Percentiles rank a stretch among this genome's conserved stretches.
These are phyloP conservation scores for Bombus impatiens DNA, from an alignment of 1,140 invertebrate genomes.

Conservation along the genomic window DNA sequence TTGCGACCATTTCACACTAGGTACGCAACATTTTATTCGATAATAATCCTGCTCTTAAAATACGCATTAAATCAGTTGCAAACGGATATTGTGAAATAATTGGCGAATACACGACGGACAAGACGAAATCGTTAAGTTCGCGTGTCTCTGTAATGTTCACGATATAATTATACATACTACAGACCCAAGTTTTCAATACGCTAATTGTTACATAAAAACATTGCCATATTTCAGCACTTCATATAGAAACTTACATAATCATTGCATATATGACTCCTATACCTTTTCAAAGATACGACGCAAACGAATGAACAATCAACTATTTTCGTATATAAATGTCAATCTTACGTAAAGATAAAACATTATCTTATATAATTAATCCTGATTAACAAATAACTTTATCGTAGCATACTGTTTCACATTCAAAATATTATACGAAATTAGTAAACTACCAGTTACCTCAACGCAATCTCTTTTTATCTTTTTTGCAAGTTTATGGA, in stretches of 20 bases:
- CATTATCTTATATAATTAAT: conserved; percentile 9
- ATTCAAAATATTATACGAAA: conserved; percentile 25
- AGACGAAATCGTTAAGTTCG: conserved; percentile 34
- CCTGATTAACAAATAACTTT: conserved; percentile 4
- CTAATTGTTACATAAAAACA: conserved; percentile 60
- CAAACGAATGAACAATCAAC: conserved; percentile 9
- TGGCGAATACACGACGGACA: background rate
- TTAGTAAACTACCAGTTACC: conserved; percentile 24
- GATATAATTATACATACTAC: conserved; percentile 10
- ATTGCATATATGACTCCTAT: conserved; percentile 19
- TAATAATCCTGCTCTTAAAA: conserved; percentile 28
- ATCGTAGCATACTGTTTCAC: conserved; percentile 35
- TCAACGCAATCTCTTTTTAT: background rate
- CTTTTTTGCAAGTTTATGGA: background rate
- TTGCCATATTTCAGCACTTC: conserved; percentile 37
- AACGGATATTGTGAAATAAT: conserved; percentile 3
- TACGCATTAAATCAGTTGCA: conserved; percentile 31
- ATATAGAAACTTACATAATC: conserved; percentile 56
- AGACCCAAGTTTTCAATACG: conserved; percentile 46
- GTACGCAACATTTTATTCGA: conserved; percentile 25
- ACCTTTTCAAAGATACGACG: background rate
- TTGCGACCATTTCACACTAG: background rate
- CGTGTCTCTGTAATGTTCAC: conserved; percentile 31
- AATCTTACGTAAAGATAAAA: background rate
- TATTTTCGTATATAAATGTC: background rate